A percentile compares a stretch with the other conserved stretches of the same genome.
These are phyloP conservation scores for Percina caprodes DNA, from an alignment of 2,113 vertebrate genomes.

Conservation along the genomic window DNA sequence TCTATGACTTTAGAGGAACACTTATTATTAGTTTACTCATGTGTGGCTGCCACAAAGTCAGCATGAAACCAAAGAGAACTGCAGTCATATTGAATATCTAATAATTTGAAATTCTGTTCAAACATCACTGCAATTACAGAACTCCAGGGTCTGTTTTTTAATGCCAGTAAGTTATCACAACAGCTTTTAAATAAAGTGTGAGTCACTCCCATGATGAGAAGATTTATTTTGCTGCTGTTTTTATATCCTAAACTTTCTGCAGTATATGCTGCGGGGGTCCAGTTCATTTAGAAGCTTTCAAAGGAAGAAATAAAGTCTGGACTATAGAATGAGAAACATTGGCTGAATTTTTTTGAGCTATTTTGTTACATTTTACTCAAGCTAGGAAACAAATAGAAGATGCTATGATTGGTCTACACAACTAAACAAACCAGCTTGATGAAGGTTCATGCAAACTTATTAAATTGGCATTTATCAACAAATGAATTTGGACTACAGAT, in stretches of 20 bases:
- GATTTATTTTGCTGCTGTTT: not conserved
- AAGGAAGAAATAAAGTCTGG: not conserved
- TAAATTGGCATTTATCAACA: not conserved
- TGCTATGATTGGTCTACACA: not conserved
- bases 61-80: conserved; percentile 19
- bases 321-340: not conserved
- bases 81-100: conserved; percentile 15
- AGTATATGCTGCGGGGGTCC: not conserved
- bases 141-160: not conserved
- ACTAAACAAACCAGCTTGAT: not conserved
- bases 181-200: not conserved
- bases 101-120: conserved; percentile 1
- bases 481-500: not conserved
- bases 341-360: not conserved
- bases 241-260: not conserved
- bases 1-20: conserved; percentile 13
- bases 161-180: not conserved
- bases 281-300: not conserved
- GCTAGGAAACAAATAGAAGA: not conserved
- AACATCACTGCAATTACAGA: not conserved
- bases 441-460: not conserved
- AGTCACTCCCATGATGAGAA: not conserved
- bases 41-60: conserved; percentile 18
- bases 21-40: conserved; percentile 44
- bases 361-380: not conserved